These are phyloP conservation scores for Neodiprion pinetum DNA, from an alignment of 1,140 invertebrate species.

Conservation along the genomic window DNA sequence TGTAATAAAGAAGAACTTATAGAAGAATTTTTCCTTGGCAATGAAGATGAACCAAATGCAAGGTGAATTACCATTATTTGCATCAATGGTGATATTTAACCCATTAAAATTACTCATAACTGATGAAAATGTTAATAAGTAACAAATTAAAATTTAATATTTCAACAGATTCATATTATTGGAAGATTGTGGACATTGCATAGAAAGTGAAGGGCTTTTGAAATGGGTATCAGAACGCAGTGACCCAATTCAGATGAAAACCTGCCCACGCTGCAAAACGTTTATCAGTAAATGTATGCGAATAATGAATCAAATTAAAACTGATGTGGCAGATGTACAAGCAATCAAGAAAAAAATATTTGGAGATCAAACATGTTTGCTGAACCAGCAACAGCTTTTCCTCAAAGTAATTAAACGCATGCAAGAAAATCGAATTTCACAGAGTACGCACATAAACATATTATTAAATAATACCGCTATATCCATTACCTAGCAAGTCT, in stretches of 20 bases:
- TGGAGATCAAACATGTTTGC: slow-evolving; percentile 39
- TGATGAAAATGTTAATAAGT: slow-evolving; percentile 28
- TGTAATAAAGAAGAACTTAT: slow-evolving; percentile 59
- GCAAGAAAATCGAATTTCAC: not conserved
- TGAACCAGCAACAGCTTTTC: not conserved
- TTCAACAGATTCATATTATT: slow-evolving; percentile 66
- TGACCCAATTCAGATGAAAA: slow-evolving; percentile 63
- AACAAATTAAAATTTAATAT: slow-evolving; percentile 33
- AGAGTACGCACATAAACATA: too few species aligned
- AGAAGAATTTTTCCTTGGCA: slow-evolving; percentile 66
- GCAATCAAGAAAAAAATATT: slow-evolving; percentile 63
- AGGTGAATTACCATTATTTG: slow-evolving; percentile 55
- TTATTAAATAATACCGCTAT: too few species aligned
- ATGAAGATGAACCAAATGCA: slow-evolving; percentile 65
- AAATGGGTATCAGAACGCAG: slow-evolving; percentile 58
- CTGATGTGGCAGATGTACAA: slow-evolving; percentile 62
- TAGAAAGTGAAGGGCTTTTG: slow-evolving; percentile 67
- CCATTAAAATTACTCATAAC: too few species aligned
- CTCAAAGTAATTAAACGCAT: not conserved
- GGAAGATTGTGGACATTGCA: slow-evolving; percentile 69
- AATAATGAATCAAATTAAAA: slow-evolving; percentile 68
- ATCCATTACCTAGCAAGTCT: too few species aligned
- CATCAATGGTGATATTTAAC: not conserved
- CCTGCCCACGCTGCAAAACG: slow-evolving; percentile 71
- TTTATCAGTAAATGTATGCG: slow-evolving; percentile 66